Percentiles rank a stretch among this genome's conserved stretches.
Conservation (phyloP, 2,113 vertebrate species). For the Puntigrus tetrazona region DNA sequence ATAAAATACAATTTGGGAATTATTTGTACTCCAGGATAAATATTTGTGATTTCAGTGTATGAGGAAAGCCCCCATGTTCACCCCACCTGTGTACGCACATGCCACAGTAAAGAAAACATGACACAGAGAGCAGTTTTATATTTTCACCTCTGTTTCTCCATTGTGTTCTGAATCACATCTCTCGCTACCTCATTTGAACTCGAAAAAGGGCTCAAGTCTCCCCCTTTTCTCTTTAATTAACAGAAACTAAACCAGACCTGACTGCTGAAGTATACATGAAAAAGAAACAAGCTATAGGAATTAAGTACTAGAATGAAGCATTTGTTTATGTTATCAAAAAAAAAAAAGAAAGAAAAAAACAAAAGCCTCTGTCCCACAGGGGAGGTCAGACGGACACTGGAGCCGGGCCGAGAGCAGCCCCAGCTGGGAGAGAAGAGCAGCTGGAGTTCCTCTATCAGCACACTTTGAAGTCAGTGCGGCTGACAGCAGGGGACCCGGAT, state of each 20-base stretch:
- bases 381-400: conserved; percentile 34
- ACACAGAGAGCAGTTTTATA: conserved; percentile 52
- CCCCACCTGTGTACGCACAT: not conserved
- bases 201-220: conserved; percentile 71
- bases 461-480: conserved; percentile 63
- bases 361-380: conserved; percentile 10
- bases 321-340: conserved; percentile 37
- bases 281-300: conserved; percentile 56
- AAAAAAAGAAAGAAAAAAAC: not conserved
- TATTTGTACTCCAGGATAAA: conserved; percentile 42
- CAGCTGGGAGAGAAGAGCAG: conserved; percentile 57
- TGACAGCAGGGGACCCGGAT: conserved; percentile 55
- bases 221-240: conserved; percentile 73
- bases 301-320: conserved; percentile 57
- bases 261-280: conserved; percentile 65
- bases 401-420: conserved; percentile 51
- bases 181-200: conserved; percentile 63
- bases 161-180: conserved; percentile 71
- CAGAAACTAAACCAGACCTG: conserved; percentile 70
- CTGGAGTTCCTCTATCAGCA: conserved; percentile 47
- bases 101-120: not conserved
- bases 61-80: not conserved
- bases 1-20: conserved; percentile 45
- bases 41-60: conserved; percentile 31
- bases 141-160: conserved; percentile 60